Evolutionary conservation across 30 jellyfish, hydroid and myxozoan species (phyloP), one percentile per base, ranked within the genome.

Genomic region (Pseudorhiza aurosa): DNA sequence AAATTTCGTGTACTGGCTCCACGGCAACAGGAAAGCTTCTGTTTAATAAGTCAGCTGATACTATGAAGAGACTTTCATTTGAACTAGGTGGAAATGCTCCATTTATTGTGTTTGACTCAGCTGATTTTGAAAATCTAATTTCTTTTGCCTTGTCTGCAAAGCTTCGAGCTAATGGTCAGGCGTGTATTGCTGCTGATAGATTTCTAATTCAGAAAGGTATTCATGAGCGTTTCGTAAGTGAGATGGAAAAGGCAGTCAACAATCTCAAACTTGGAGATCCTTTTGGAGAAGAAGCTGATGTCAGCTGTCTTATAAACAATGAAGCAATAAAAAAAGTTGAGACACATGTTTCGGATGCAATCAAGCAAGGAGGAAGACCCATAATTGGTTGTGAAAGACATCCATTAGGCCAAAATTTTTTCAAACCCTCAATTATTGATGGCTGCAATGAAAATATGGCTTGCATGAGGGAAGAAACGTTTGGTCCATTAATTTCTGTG

Each of bases 11-110:
- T 78, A 88, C 97, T 11, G 99, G 99, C 18, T 95, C 99, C 2
- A 95, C 99, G 0, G 82, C 57, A 4, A 95, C 76, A 51, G 99
- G 99, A 4, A 95, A 95, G 68, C 55, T 75, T 49, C 85, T 95
- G 58, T 31, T 88, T 30, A 83, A 45, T 68, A 81, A 83, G 32
- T 81, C 96, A 18, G 96, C 99, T 12, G 37, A 68, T 30, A 73
- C 89, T 31, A 97, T 95, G 43, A 95, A 95, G 65, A 79, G 87
- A 36, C 79, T 85, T 46, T 82, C 96, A 2, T 49, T 95, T 88
- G 99, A 95, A 43, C 83, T 95, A 0, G 99, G 99, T n/a, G 99
- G 99, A 9, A 88, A 82, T 78, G 96, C 97, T 2, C 97, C 99
- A 15, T 88, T 89, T 53, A 86, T 95, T 45, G 96, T 95, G 7